phyloP scores from a whole-genome alignment of 2,797 vertebrate genomes.

The Pseudochirops cupreus region DNA sequence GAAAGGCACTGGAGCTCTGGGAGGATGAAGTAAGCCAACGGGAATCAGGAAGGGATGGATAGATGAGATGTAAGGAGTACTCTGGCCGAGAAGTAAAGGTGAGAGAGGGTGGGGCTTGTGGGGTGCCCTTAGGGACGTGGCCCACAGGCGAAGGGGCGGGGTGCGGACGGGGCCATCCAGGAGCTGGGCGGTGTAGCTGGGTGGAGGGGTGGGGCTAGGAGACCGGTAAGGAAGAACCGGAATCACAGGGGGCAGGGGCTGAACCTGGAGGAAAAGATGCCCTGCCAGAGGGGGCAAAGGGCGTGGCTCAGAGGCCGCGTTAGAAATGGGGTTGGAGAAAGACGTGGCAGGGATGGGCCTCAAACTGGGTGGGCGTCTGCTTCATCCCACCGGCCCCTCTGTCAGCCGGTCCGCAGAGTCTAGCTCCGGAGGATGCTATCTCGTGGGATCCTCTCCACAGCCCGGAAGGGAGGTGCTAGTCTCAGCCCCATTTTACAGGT shows the following conservation, averaged over 20 bases:
- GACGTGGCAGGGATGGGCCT: neutral
- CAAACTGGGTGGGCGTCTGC: neutral
- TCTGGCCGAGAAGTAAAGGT: fast-evolving
- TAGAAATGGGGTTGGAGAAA: neutral
- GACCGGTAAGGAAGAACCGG: fast-evolving
- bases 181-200: neutral
- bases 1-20: fast-evolving
- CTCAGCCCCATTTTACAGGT: neutral
- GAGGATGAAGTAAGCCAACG: too few relatives aligned
- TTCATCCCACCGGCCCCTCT: neutral
- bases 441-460: neutral
- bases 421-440: neutral
- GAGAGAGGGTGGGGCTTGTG: too few relatives aligned
- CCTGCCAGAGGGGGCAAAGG: neutral
- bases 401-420: neutral
- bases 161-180: neutral
- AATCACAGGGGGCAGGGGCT: fast-evolving
- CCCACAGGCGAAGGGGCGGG: neutral
- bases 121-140: too few relatives aligned
- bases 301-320: neutral
- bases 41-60: fast-evolving
- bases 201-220: neutral
- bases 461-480: neutral
- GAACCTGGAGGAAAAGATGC: neutral
- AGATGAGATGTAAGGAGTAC: neutral